Percentiles rank a stretch among this genome's conserved stretches.
Evolutionary conservation across 2,888 invertebrate genomes (phyloP).

Genomic region (Epinotia nisella): DNA sequence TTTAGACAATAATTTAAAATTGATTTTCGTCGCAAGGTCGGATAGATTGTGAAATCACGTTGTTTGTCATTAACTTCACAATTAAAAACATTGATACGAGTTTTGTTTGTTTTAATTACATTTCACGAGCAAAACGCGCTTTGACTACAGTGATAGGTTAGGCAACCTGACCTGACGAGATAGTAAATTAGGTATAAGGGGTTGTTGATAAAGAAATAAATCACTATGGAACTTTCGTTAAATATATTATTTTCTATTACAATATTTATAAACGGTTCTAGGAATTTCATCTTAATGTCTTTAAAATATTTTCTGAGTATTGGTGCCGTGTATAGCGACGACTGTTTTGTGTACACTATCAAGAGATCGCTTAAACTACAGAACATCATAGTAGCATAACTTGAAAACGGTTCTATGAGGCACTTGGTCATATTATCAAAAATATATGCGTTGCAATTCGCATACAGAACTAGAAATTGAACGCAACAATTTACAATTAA

Average conservation of each 20-base stretch:
- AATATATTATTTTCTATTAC: conserved; percentile 26
- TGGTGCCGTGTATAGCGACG: no score
- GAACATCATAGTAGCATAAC: background rate
- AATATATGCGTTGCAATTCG: background rate
- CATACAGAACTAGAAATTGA: background rate
- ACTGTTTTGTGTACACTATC: no score
- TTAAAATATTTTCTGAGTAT: conserved; percentile 14
- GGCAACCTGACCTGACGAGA: conserved; percentile 40
- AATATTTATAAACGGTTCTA: conserved; percentile 12
- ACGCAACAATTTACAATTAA: background rate
- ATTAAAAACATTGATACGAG: conserved; percentile 41
- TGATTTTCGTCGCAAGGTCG: conserved; percentile 46
- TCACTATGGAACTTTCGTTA: conserved; percentile 3
- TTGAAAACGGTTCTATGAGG: background rate
- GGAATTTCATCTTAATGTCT: background rate
- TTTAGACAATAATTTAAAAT: conserved; percentile 57
- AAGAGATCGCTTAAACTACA: background rate
- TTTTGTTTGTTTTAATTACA: conserved; percentile 35
- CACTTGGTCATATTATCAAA: background rate
- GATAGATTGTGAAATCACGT: conserved; percentile 34
- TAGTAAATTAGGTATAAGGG: conserved; percentile 10
- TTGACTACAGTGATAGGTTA: conserved; percentile 24
- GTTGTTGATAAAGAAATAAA: conserved; percentile 22
- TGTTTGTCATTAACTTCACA: conserved; percentile 30
- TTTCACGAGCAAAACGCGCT: conserved; percentile 8